Conservation (phyloP, 2,888 invertebrate species). For the Drosophila maculinotata region DNA sequence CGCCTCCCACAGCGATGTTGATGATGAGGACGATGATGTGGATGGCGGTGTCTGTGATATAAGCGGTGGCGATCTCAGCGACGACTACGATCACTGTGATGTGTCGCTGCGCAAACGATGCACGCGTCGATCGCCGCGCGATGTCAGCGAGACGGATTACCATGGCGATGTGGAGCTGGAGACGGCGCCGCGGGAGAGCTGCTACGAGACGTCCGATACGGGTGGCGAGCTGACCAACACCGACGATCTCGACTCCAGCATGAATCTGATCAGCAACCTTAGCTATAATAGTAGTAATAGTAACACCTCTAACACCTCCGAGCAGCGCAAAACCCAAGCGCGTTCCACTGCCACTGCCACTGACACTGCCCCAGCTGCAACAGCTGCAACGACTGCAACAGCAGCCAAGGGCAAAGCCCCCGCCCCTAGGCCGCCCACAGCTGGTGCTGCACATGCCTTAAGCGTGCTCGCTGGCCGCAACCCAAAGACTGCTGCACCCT, state of each 20-base stretch:
- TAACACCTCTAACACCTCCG: slow-evolving; percentile 82
- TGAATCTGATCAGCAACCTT: slow-evolving; percentile 84
- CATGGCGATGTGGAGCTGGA: slow-evolving; percentile 78
- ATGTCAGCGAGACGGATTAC: slow-evolving; percentile 80
- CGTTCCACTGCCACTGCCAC: slow-evolving; percentile 41
- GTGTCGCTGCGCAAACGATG: slow-evolving; percentile 59
- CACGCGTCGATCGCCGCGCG: slow-evolving; percentile 54
- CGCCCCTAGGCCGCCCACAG: slow-evolving; percentile 20
- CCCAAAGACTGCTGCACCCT: slow-evolving; percentile 79
- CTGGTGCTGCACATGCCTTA: slow-evolving; percentile 52
- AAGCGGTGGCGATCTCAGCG: slow-evolving; percentile 81
- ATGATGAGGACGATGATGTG: slow-evolving; percentile 53
- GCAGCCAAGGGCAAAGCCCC: slow-evolving; percentile 10
- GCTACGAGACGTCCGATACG: slow-evolving; percentile 84
- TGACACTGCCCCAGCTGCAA: too few relatives aligned
- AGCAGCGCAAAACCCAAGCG: slow-evolving; percentile 59
- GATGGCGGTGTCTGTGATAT: slow-evolving; percentile 82
- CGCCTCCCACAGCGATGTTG: slow-evolving; percentile 76
- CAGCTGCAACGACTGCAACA: slow-evolving; percentile 1
- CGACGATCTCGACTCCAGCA: slow-evolving; percentile 83
- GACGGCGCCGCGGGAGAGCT: slow-evolving; percentile 77
- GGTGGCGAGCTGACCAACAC: slow-evolving; percentile 83
- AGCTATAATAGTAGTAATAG: slow-evolving; percentile 85
- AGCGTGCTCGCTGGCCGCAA: slow-evolving; percentile 56
- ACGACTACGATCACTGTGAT: slow-evolving; percentile 82